Conservation (phyloP, 2,113 vertebrate species). For the Pungitius pungitius region DNA sequence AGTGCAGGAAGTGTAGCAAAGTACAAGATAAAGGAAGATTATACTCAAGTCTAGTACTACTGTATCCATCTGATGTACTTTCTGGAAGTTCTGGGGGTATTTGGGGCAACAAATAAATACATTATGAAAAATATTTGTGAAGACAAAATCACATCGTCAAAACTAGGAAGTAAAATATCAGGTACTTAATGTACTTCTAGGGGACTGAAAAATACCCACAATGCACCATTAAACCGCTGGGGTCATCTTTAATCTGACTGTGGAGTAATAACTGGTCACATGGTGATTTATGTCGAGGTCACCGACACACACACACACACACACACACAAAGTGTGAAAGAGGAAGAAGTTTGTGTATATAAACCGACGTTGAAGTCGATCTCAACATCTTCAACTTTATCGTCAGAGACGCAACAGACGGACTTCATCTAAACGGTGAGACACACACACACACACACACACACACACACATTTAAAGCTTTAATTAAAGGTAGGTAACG, state of each 20-base stretch:
- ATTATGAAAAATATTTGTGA: too few species aligned
- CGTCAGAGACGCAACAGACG: not conserved
- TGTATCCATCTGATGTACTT: too few species aligned
- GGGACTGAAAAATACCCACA: too few species aligned
- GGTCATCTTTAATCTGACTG: not conserved
- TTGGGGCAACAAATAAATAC: too few species aligned
- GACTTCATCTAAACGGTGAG: not conserved
- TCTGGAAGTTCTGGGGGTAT: too few species aligned
- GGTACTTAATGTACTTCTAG: too few species aligned
- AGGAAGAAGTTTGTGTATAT: not conserved
- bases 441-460: not conserved
- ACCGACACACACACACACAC: constrained; percentile 1
- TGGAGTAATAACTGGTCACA: too few species aligned
- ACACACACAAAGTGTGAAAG: not conserved
- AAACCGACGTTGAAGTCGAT: not conserved
- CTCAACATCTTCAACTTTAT: not conserved
- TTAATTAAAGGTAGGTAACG: too few species aligned
- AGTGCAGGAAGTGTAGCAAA: not conserved
- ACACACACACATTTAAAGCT: too few species aligned
- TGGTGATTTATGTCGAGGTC: not conserved
- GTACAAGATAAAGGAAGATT: not conserved
- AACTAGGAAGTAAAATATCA: too few species aligned
- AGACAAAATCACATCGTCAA: too few species aligned
- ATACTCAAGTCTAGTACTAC: not conserved
- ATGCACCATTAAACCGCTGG: too few species aligned